A percentile compares a stretch with the other conserved stretches of the same genome.
These are phyloP conservation scores for Erpobdella octoculata DNA, from an alignment of 2,888 invertebrate species.

Conservation along the genomic window DNA sequence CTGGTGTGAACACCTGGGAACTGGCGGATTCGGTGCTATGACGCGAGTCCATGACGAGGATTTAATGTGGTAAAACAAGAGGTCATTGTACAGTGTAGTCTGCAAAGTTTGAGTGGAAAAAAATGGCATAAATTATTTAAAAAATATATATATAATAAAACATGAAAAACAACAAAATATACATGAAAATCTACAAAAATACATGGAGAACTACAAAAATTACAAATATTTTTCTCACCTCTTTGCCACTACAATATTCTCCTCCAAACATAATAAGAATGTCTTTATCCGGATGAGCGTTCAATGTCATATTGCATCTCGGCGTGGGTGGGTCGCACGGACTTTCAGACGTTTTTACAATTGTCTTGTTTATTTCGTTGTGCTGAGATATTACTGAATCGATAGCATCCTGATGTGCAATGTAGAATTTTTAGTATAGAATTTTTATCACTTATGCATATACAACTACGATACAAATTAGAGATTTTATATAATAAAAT, in stretches of 20 bases:
- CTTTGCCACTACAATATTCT: slow-evolving; percentile 79
- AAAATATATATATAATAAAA: background rate
- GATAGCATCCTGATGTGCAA: slow-evolving; percentile 46
- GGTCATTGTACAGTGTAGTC: slow-evolving; percentile 77
- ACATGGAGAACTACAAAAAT: background rate
- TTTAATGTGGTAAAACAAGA: slow-evolving; percentile 71
- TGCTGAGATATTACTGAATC: slow-evolving; percentile 48
- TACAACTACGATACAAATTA: background rate
- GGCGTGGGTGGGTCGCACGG: slow-evolving; percentile 47
- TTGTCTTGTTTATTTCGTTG: slow-evolving; percentile 62
- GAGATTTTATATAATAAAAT: background rate
- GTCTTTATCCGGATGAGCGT: slow-evolving; percentile 76
- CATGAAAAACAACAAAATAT: background rate
- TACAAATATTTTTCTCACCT: slow-evolving; percentile 54
- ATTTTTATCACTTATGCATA: background rate
- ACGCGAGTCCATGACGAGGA: slow-evolving; percentile 73
- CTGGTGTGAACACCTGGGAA: slow-evolving; percentile 82
- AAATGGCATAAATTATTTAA: background rate
- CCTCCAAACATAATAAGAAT: slow-evolving; percentile 84
- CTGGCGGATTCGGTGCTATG: slow-evolving; percentile 74
- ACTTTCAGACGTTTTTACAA: slow-evolving; percentile 58
- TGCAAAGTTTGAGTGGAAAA: slow-evolving; percentile 52
- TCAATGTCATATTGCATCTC: slow-evolving; percentile 71
- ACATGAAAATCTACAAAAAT: background rate
- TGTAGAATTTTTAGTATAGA: background rate